Percentiles rank a stretch among this genome's conserved stretches.
Evolutionary conservation across 2,797 vertebrate species (phyloP).

Genomic region (Peromyscus melanophrys): DNA sequence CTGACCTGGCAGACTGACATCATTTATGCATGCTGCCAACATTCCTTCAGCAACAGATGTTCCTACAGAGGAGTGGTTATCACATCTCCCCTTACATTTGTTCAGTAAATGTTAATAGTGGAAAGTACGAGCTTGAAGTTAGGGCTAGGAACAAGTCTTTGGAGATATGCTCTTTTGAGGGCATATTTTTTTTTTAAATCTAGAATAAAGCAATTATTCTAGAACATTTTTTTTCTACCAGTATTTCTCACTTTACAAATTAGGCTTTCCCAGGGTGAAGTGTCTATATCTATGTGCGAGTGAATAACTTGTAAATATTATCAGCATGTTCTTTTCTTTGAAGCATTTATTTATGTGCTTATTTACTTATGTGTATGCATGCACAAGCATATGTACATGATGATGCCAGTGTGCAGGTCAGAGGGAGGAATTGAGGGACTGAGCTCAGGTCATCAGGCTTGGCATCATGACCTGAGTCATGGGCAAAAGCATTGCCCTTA

Average conservation of each 20-base stretch:
- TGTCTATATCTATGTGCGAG: not conserved
- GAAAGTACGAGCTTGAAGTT: constrained; percentile 41
- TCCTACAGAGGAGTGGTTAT: constrained; percentile 65
- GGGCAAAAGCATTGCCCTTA: not conserved
- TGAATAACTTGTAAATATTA: constrained; percentile 6
- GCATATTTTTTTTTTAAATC: too few species aligned
- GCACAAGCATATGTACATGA: too few species aligned
- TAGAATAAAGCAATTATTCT: constrained; percentile 36
- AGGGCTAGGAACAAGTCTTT: constrained; percentile 18
- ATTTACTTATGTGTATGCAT: not conserved
- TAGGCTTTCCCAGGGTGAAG: not conserved
- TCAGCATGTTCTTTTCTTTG: not conserved
- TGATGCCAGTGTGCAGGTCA: not conserved
- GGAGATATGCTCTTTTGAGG: constrained; percentile 2
- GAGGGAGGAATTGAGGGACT: not conserved
- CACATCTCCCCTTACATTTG: constrained; percentile 50
- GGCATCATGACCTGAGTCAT: not conserved
- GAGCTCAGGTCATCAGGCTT: not conserved
- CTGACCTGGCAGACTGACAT: constrained; percentile 69
- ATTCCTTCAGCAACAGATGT: constrained; percentile 78
- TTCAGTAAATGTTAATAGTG: constrained; percentile 23
- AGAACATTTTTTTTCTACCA: not conserved
- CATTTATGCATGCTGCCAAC: constrained; percentile 71
- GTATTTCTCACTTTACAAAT: constrained; percentile 33
- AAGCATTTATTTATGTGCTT: not conserved